Base-by-base conservation (phyloP, 2,113 vertebrate genomes). In the Emydocephalus ijimae region DNA sequence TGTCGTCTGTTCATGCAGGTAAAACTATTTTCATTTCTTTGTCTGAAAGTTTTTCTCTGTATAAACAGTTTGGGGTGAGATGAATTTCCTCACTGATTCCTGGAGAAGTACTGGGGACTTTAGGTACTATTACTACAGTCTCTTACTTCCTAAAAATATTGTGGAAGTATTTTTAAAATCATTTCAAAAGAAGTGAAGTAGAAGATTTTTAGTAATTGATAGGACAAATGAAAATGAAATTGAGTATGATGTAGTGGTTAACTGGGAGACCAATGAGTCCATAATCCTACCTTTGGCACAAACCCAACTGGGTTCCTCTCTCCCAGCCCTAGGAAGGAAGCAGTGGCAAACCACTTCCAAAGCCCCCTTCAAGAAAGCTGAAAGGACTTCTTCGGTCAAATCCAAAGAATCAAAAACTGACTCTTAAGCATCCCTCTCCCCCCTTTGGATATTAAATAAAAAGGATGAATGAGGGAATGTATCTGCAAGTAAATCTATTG, bases 1-100 rank as follows among this genome's bases (percentile, higher is more conserved):
- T 85, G 98, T 99, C 0, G 98, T 99, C 92, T 98, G 98, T 90
- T 98, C 98, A 3, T 99, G 98, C 98, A 98, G 98, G 99, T 99
- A 95, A 95, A 91, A 52, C 61, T 26, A 29, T 45, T 18, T 52
- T 11, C 8, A 12, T 85, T 5, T 74, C 29, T 52, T 92, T 23
- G 89, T 89, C 92, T 89, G 92, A 85, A 74, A 6, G 1, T 24
- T 90, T 86, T 0, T n/a, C 64, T 4, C n/a, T 43, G 57, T 91
- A 15, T 26, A 81, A 20, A 26, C 56, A 34, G 0, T 61, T 3
- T 85, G 61, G 57, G 29, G 88, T 74, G 0, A 5, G 29, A 26
- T 23, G 4, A 29, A 9, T 12, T 90, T 59, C 50, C n/a, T 26
- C 24, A 61, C 10, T 50, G 9, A 24, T 85, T 56, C 26, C 48